Percentiles rank a stretch among this genome's conserved stretches.
Evolutionary conservation across 2,113 vertebrate genomes (phyloP).

Genomic region (Taurulus bubalis): DNA sequence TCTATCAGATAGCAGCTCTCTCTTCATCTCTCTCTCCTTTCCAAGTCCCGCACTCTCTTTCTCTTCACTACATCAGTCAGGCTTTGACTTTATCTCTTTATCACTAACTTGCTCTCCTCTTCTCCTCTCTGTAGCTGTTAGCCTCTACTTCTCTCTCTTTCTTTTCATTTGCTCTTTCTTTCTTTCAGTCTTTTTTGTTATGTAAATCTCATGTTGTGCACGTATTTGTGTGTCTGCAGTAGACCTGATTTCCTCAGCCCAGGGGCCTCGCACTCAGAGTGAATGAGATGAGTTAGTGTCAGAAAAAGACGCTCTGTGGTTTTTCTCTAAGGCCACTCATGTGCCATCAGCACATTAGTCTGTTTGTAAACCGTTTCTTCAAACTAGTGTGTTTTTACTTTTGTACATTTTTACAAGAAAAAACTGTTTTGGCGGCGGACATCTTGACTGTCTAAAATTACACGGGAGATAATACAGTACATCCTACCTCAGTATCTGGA

Average conservation of each 20-base stretch:
- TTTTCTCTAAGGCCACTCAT: slow-evolving; percentile 46
- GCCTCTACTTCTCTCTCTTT: slow-evolving; percentile 14
- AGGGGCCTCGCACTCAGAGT: slow-evolving; percentile 27
- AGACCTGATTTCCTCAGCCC: slow-evolving; percentile 13
- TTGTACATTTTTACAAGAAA: slow-evolving; percentile 65
- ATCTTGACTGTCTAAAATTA: slow-evolving; percentile 57
- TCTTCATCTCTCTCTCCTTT: slow-evolving; percentile 62
- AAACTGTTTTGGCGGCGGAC: slow-evolving; percentile 64
- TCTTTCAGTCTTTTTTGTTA: not conserved
- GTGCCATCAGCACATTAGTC: slow-evolving; percentile 18
- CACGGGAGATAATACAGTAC: slow-evolving; percentile 11
- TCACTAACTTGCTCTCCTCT: slow-evolving; percentile 40
- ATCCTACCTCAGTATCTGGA: slow-evolving; percentile 29
- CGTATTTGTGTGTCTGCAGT: slow-evolving; percentile 36
- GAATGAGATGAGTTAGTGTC: slow-evolving; percentile 45
- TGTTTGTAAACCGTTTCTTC: slow-evolving; percentile 8
- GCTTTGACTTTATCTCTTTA: slow-evolving; percentile 69
- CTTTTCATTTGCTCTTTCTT: not conserved
- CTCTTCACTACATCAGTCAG: slow-evolving; percentile 65
- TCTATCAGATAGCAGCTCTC: slow-evolving; percentile 77
- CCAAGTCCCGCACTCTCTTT: slow-evolving; percentile 58
- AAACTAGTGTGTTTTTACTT: slow-evolving; percentile 27
- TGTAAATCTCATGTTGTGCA: slow-evolving; percentile 23
- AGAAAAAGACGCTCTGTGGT: slow-evolving; percentile 25
- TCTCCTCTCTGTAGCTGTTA: slow-evolving; percentile 30